A percentile compares a stretch with the other conserved stretches of the same genome.
phyloP scores from a whole-genome alignment of 2,888 invertebrate genomes.

The Periphyllus acericola region DNA sequence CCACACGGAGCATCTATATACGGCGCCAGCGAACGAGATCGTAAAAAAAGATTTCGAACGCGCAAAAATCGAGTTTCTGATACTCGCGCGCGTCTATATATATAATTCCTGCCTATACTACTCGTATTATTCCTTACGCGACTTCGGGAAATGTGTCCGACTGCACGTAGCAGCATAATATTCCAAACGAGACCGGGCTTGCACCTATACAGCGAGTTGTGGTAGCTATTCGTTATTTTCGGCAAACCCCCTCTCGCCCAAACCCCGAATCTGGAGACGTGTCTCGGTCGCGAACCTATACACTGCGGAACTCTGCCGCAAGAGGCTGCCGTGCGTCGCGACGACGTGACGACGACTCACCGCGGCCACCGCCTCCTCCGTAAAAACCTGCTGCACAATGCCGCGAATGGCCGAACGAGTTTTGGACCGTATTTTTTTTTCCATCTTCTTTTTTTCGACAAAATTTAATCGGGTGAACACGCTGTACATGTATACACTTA shows the following conservation, averaged over 20 bases:
- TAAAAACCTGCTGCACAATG: background rate
- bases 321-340: no score
- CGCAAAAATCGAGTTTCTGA: background rate
- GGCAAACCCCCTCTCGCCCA: background rate
- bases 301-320: no score
- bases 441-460: background rate
- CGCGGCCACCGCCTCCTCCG: background rate
- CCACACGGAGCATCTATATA: background rate
- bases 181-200: background rate
- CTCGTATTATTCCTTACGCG: background rate
- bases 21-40: background rate
- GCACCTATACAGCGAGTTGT: background rate
- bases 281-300: background rate
- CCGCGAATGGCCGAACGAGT: background rate
- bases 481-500: no score
- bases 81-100: background rate
- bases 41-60: background rate
- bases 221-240: background rate
- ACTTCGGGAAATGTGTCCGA: background rate
- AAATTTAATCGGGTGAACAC: background rate
- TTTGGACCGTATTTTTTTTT: background rate
- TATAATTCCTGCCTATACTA: background rate
- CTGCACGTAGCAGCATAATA: background rate
- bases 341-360: no score
- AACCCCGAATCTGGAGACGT: background rate